Base-by-base conservation (phyloP, 2,113 vertebrate genomes). In the Scomber japonicus region DNA sequence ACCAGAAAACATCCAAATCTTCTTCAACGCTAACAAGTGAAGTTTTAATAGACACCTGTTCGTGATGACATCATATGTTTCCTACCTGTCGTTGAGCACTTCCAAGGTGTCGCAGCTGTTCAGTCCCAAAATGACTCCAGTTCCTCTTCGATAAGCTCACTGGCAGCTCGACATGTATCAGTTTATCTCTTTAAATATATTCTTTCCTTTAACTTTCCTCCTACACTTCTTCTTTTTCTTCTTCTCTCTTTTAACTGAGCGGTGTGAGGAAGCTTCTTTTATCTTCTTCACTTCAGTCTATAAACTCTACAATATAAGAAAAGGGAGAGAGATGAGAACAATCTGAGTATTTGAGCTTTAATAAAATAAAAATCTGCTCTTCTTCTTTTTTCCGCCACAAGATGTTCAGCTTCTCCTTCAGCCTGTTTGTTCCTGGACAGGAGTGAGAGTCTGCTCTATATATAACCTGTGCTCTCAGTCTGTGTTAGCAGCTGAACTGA, bases 381-480 rank as follows among this genome's bases (percentile, higher is more conserved):
- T 76, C 24, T 50, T 27, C 3, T 50, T 48, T 27, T 27, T 50
- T 48, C 16, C n/a, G 11, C 60, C 35, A 11, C 35, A 35, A 11
- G 77, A 78, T 60, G 75, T 70, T 59, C n/a, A 71, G 74, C 24
- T 31, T 72, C 35, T 70, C 19, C 19, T 69, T 16, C 55, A 30
- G 73, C 16, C 69, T 53, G 84, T 13, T 69, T 71, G 64, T 63
- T 71, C 90, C 83, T 88, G 94, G 92, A 91, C 90, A 94, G 95
- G 88, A 40, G 92, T 95, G 93, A 93, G 48, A 1, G 81, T 85
- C 88, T 54, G 92, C 92, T 95, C 96, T 97, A 97, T 96, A 97
- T 97, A 96, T 97, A 97, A 95, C 95, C 91, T 82, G 91, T 96
- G 95, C 94, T 96, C 96, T 97, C 96, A 97, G 94, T 93, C 93